phyloP scores from a whole-genome alignment of 1,140 invertebrate genomes.

The Drosophila punjabiensis region DNA sequence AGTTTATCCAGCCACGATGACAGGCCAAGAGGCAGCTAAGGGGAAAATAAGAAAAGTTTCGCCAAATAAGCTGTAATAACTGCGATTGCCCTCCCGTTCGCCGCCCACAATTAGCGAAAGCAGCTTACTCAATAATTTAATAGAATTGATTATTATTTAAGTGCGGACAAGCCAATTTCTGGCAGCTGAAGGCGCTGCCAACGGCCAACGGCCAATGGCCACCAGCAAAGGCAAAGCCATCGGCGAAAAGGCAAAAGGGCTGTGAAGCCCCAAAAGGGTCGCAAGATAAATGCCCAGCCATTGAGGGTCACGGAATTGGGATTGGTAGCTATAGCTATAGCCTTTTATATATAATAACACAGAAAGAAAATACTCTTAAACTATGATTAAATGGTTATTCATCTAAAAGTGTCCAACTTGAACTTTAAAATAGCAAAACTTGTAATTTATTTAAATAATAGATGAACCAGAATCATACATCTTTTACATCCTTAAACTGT shows the following conservation, averaged over 20 bases:
- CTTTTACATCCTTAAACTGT: background rate
- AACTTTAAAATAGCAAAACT: too few species aligned
- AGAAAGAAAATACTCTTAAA: background rate
- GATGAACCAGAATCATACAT: background rate
- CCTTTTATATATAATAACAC: constrained; percentile 4
- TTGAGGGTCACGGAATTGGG: constrained; percentile 30
- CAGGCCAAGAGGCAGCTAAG: constrained; percentile 43
- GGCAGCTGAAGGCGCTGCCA: constrained; percentile 18
- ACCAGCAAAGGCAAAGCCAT: background rate
- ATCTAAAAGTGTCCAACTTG: background rate
- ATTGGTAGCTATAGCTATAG: constrained; percentile 9
- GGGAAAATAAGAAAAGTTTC: constrained; percentile 72
- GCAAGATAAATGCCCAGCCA: constrained; percentile 59
- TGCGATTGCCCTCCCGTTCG: constrained; percentile 16
- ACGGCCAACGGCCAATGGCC: background rate
- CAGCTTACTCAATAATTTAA: constrained; percentile 77
- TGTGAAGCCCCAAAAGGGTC: constrained; percentile 53
- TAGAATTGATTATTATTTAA: constrained; percentile 84
- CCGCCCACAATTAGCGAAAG: constrained; percentile 72
- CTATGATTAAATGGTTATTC: too few species aligned
- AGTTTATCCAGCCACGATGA: constrained; percentile 59
- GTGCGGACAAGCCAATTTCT: constrained; percentile 71
- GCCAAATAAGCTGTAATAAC: constrained; percentile 60
- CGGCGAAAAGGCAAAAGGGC: constrained; percentile 22
- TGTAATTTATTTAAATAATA: background rate